Evolutionary conservation across 1,140 invertebrate genomes (phyloP), one percentile per base, ranked within the genome.

Genomic region (Eumeta japonica): DNA sequence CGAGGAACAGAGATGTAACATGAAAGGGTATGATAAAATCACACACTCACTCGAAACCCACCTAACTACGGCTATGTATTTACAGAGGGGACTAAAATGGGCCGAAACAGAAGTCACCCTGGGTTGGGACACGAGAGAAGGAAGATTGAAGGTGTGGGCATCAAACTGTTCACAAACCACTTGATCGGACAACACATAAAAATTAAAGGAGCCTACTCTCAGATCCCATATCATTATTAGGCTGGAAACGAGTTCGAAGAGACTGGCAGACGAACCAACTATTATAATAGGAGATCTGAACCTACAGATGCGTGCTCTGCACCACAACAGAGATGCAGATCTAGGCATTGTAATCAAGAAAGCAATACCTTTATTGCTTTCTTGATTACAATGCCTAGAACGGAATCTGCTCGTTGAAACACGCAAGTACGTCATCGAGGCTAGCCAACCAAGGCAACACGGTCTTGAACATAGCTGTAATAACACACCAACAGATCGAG

Each of bases 281-380:
- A 24, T 39, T 10, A 24, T 39, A 11, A 39, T 39, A 13, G 37
- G 37, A 9, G 37, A 39, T 17, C 10, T 33, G 18, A 39, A 39
- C 30, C 16, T 39, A n/a, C n/a, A n/a, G n/a, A n/a, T n/a, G n/a
- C n/a, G n/a, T n/a, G n/a, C n/a, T n/a, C n/a, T n/a, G 20, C 7
- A 24, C n/a, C 20, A 24, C 20, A 24, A n/a, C 20, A 24, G 20
- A 24, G 20, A 24, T n/a, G n/a, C 30, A 11, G 29, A 30, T 14
- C 30, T 39, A 10, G 29, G 37, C 14, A 33, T 14, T 16, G 10
- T 16, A 11, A 16, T 39, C 9, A 32, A 24, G 17, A 24, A 31
- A 20, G 18, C 28, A 33, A 30, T 20, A n/a, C n/a, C n/a, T n/a
- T n/a, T n/a, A n/a, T n/a, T n/a, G n/a, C n/a, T n/a, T n/a, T n/a